Percentiles rank a stretch among this genome's conserved stretches.
phyloP scores from a whole-genome alignment of 2,888 invertebrate species.

The Lymantria monacha region DNA sequence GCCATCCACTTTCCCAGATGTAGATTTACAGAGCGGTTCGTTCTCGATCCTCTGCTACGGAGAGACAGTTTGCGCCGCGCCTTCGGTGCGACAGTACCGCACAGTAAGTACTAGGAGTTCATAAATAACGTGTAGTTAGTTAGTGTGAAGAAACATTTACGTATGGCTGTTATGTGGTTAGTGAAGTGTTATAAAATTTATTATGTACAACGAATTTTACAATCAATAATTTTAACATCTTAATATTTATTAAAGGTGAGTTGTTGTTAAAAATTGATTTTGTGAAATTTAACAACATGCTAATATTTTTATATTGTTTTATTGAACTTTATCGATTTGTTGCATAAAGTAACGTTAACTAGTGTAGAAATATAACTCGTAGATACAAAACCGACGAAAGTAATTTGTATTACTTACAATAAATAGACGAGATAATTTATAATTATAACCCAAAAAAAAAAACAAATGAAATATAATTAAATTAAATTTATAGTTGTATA shows the following conservation, averaged over 20 bases:
- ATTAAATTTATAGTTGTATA: too few species aligned
- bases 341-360: background rate
- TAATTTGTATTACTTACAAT: too few species aligned
- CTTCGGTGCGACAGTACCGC: conserved; percentile 10
- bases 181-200: conserved; percentile 37
- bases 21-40: conserved; percentile 5
- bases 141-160: conserved; percentile 32
- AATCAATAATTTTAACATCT: conserved; percentile 6
- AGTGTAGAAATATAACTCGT: background rate
- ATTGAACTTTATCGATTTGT: background rate
- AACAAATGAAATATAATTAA: too few species aligned
- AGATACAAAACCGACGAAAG: background rate
- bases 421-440: too few species aligned
- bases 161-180: conserved; percentile 39
- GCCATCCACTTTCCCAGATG: conserved; percentile 54
- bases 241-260: conserved; percentile 22
- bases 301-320: background rate
- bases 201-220: conserved; percentile 28
- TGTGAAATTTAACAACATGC: background rate
- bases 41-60: conserved; percentile 4
- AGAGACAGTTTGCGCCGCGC: conserved; percentile 22
- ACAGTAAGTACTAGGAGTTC: background rate
- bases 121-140: conserved; percentile 5
- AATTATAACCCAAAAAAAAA: too few species aligned
- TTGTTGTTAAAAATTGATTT: conserved; percentile 11